Percentiles rank a stretch among this genome's conserved stretches.
Conservation (phyloP, 2,888 invertebrate genomes). For the Cistogaster globosa region DNA sequence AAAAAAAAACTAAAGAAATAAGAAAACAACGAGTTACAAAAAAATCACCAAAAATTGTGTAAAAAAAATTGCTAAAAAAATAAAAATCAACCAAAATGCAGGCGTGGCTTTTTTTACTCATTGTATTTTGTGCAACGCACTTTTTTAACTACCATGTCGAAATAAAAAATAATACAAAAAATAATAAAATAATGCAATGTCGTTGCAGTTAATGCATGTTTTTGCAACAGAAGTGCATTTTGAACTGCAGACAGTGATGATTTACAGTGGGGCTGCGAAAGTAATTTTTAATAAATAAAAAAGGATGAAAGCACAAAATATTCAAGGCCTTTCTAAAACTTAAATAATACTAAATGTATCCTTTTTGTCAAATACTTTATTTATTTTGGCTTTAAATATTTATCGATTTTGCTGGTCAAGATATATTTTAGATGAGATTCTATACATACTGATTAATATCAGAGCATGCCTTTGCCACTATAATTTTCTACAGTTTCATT, state of each 20-base stretch:
- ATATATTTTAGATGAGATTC: no score
- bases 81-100: conserved; percentile 70
- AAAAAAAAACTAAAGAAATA: conserved; percentile 49
- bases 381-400: no score
- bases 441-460: no score
- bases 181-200: conserved; percentile 66
- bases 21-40: conserved; percentile 64
- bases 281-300: not conserved
- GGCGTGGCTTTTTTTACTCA: conserved; percentile 82
- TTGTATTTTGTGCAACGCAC: conserved; percentile 73
- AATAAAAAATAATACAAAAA: conserved; percentile 31
- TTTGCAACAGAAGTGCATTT: conserved; percentile 50
- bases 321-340: no score
- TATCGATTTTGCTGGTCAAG: no score
- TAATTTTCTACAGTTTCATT: no score
- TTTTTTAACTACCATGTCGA: conserved; percentile 59
- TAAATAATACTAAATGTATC: no score
- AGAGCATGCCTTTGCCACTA: no score
- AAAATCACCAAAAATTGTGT: conserved; percentile 55
- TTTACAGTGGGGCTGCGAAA: conserved; percentile 37
- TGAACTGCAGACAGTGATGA: conserved; percentile 51
- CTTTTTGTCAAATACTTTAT: no score
- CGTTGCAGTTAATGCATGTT: conserved; percentile 65
- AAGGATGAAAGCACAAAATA: no score
- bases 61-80: conserved; percentile 47